These are phyloP conservation scores for Scaptomyza pallida DNA, from an alignment of 1,140 invertebrate genomes.

Conservation along the genomic window DNA sequence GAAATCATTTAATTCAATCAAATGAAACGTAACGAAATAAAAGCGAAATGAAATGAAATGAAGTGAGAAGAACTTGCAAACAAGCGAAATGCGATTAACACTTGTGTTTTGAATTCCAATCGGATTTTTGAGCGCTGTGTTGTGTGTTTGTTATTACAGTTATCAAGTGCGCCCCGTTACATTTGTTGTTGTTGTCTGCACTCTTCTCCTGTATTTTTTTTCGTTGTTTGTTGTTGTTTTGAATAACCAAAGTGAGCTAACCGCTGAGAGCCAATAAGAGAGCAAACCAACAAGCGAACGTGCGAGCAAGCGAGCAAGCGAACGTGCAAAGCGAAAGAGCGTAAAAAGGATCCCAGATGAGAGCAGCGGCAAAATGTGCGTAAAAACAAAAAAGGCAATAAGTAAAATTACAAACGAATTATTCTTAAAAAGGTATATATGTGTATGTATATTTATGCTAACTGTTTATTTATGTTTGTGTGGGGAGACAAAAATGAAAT, in stretches of 20 bases:
- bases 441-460: not conserved
- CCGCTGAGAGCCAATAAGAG: slow-evolving; percentile 2
- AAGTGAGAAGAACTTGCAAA: not conserved
- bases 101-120: slow-evolving; percentile 35
- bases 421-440: slow-evolving; percentile 21
- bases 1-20: slow-evolving; percentile 3
- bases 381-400: slow-evolving; percentile 6
- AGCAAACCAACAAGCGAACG: not conserved
- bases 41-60: no score
- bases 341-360: slow-evolving; percentile 32
- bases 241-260: slow-evolving; percentile 19
- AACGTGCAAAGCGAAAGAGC: slow-evolving; percentile 26
- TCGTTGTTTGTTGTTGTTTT: slow-evolving; percentile 37
- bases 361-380: no score
- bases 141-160: slow-evolving; percentile 1
- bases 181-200: no score
- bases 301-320: not conserved
- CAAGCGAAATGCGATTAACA: slow-evolving; percentile 16
- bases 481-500: slow-evolving; percentile 27
- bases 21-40: no score
- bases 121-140: slow-evolving; percentile 9
- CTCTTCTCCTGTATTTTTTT: slow-evolving; percentile 19
- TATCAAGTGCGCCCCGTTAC: no score
- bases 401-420: not conserved
- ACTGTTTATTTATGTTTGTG: slow-evolving; percentile 4